These are phyloP conservation scores for Neoitamus cyanurus DNA, from an alignment of 2,888 invertebrate genomes.

Conservation along the genomic window DNA sequence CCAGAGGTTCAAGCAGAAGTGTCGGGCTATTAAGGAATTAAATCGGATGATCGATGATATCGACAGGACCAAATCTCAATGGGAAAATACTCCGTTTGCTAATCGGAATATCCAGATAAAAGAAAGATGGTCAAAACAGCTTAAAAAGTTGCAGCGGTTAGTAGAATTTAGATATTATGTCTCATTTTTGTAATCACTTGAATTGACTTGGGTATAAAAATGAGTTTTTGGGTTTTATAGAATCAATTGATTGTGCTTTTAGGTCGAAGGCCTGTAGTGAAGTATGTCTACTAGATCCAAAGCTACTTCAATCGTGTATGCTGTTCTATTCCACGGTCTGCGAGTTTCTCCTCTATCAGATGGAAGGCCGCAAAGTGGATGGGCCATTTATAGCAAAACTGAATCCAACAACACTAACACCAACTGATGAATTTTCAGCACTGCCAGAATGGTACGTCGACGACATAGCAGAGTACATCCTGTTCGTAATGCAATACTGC, in stretches of 20 bases:
- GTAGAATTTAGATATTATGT: too few relatives aligned
- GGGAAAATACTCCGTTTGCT: conserved; percentile 82
- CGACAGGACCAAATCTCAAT: conserved; percentile 82
- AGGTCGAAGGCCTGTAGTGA: conserved; percentile 94
- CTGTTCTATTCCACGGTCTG: conserved; percentile 90
- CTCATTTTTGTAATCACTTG: background rate
- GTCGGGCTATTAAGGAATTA: conserved; percentile 77
- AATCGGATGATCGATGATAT: conserved; percentile 89
- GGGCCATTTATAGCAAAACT: conserved; percentile 68
- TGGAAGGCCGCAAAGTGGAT: conserved; percentile 70
- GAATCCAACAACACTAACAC: conserved; percentile 71
- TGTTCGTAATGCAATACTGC: conserved; percentile 88
- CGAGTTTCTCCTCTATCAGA: conserved; percentile 77
- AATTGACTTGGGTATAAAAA: too few relatives aligned
- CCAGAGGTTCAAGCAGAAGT: conserved; percentile 82
- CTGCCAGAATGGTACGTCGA: conserved; percentile 98
- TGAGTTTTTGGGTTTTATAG: too few relatives aligned
- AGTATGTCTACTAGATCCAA: conserved; percentile 86
- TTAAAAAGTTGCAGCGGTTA: conserved; percentile 78
- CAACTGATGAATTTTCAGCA: conserved; percentile 84
- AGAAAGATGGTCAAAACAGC: conserved; percentile 87
- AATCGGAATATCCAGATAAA: conserved; percentile 84
- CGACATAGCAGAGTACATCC: conserved; percentile 95
- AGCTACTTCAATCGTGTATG: conserved; percentile 82
- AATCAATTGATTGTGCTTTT: too few relatives aligned